These are phyloP conservation scores for Epinotia nisella DNA, from an alignment of 2,888 invertebrate genomes.

Conservation along the genomic window DNA sequence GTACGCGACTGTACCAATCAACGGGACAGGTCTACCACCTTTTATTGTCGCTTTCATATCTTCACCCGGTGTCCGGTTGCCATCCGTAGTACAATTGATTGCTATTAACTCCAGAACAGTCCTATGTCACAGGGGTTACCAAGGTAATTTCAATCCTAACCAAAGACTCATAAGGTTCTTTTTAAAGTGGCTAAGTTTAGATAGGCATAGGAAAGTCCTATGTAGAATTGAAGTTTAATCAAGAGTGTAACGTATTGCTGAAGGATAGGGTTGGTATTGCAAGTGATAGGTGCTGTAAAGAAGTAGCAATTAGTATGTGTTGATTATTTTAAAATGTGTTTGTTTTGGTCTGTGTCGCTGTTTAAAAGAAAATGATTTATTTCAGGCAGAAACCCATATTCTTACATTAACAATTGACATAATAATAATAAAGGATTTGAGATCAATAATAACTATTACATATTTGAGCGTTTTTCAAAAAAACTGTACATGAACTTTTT, in stretches of 20 bases:
- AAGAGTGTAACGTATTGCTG: neutral
- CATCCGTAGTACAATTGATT: conserved; percentile 75
- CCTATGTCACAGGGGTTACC: conserved; percentile 27
- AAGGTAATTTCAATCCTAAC: conserved; percentile 36
- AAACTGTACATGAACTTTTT: no score
- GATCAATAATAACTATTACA: no score
- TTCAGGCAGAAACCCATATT: no score
- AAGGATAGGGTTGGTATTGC: neutral
- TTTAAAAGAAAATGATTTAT: neutral
- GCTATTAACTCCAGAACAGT: conserved; percentile 54
- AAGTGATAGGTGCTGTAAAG: neutral
- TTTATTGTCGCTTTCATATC: conserved; percentile 81
- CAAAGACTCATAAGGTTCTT: neutral
- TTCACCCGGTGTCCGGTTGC: conserved; percentile 80
- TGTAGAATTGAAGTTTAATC: neutral
- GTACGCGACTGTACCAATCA: conserved; percentile 70
- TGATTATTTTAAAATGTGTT: conserved; percentile 35
- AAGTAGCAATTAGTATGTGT: conserved; percentile 15
- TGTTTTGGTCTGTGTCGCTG: conserved; percentile 18
- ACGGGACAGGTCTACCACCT: conserved; percentile 79
- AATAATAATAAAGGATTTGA: no score
- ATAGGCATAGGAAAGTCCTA: neutral
- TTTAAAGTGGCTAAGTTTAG: conserved; percentile 8
- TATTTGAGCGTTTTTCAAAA: no score
- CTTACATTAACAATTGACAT: no score